phyloP scores from a whole-genome alignment of 2,888 invertebrate genomes.

The Apamea sordens region DNA sequence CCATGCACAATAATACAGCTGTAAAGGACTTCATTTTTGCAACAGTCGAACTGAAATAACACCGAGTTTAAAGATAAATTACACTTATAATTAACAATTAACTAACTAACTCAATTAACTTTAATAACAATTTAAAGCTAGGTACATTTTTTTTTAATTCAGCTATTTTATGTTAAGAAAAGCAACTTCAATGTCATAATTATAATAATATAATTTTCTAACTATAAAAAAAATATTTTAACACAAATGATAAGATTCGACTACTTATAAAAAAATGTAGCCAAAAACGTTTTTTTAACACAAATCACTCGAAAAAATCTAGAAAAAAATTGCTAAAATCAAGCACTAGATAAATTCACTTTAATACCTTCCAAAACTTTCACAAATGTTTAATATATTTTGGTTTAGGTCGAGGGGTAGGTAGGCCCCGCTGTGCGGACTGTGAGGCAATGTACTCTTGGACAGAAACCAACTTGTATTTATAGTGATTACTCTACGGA shows the following conservation, averaged over 20 bases:
- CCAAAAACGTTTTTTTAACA: slow-evolving; percentile 16
- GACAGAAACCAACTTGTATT: slow-evolving; percentile 79
- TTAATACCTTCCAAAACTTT: slow-evolving; percentile 86
- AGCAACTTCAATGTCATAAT: not conserved
- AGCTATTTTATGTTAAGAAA: not conserved
- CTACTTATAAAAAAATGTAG: not conserved
- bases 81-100: too few species aligned
- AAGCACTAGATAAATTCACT: slow-evolving; percentile 59
- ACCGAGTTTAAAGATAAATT: slow-evolving; percentile 65
- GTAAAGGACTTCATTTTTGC: slow-evolving; percentile 82
- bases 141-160: not conserved
- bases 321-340: slow-evolving; percentile 36
- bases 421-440: slow-evolving; percentile 80
- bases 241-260: not conserved
- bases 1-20: slow-evolving; percentile 81
- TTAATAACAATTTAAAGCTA: not conserved
- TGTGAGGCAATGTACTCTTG: slow-evolving; percentile 84
- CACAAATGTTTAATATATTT: slow-evolving; percentile 77
- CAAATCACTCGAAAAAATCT: slow-evolving; percentile 45
- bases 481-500: slow-evolving; percentile 80
- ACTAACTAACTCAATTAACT: too few species aligned
- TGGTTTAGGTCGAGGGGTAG: slow-evolving; percentile 77
- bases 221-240: not conserved
- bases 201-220: not conserved
- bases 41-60: slow-evolving; percentile 86